Evolutionary conservation across 2,797 vertebrate species (phyloP).

Genomic region (Lindbergichthys nudifrons): DNA sequence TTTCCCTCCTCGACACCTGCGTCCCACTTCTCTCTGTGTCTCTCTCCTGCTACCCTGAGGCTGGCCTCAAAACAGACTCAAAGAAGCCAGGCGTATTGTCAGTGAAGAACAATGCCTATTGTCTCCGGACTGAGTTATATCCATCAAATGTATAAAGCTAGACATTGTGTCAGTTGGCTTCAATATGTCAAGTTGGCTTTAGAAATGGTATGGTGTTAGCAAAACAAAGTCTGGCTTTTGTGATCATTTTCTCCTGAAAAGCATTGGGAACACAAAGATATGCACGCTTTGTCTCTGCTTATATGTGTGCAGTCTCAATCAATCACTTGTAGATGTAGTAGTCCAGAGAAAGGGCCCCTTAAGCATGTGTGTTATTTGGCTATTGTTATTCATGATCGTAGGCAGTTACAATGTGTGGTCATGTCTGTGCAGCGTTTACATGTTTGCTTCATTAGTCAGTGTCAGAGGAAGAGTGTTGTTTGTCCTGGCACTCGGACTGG

Average conservation of each 20-base stretch:
- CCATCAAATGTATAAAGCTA: background rate
- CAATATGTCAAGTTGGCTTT: conserved; percentile 14
- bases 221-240: conserved; percentile 22
- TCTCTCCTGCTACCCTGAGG: conserved; percentile 44
- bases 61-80: conserved; percentile 65
- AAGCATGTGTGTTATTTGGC: conserved; percentile 7
- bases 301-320: conserved; percentile 7
- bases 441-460: conserved; percentile 76
- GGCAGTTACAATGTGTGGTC: conserved; percentile 24
- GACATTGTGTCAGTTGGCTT: conserved; percentile 7
- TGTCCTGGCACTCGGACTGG: conserved; percentile 80
- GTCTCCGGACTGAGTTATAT: conserved; percentile 32
- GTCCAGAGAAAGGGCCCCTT: conserved; percentile 26
- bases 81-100: conserved; percentile 45
- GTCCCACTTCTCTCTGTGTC: conserved; percentile 52
- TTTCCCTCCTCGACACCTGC: conserved; percentile 64
- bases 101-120: conserved; percentile 55
- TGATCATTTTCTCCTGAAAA: background rate
- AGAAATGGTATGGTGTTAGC: conserved; percentile 1
- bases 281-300: conserved; percentile 2
- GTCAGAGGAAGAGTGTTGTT: conserved; percentile 78
- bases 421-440: conserved; percentile 54
- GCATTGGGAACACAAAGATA: background rate
- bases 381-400: conserved; percentile 14
- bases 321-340: conserved; percentile 11